Percentiles rank a stretch among this genome's conserved stretches.
These are phyloP conservation scores for Lumbricus terrestris DNA, from an alignment of 2,888 invertebrate genomes.

Conservation along the genomic window DNA sequence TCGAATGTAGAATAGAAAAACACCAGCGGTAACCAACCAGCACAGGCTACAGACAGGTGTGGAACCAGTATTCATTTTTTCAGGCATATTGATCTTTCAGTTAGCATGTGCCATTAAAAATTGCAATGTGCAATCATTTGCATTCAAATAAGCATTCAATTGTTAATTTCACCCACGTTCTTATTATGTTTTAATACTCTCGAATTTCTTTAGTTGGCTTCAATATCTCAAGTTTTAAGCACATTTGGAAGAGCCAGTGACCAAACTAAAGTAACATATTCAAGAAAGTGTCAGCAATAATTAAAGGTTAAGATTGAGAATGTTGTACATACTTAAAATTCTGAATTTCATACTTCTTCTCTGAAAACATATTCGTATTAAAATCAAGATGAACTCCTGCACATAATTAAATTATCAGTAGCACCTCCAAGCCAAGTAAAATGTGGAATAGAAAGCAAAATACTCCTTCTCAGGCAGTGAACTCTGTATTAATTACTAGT, in stretches of 20 bases:
- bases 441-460: too few relatives aligned
- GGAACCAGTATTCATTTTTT: background rate
- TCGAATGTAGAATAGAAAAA: background rate
- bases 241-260: background rate
- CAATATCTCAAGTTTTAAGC: background rate
- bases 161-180: background rate
- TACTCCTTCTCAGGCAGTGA: background rate
- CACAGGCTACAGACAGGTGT: background rate
- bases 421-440: background rate
- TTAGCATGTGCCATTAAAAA: background rate
- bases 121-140: background rate
- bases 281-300: background rate
- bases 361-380: too few relatives aligned
- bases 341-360: background rate
- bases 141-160: background rate
- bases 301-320: background rate
- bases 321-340: background rate
- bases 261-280: background rate
- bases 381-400: too few relatives aligned
- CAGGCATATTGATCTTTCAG: background rate
- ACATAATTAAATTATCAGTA: background rate
- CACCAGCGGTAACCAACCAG: background rate
- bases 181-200: background rate
- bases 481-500: background rate
- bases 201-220: background rate